Conservation (phyloP, 2,113 vertebrate genomes). For the Psittacula cyanocephala region DNA sequence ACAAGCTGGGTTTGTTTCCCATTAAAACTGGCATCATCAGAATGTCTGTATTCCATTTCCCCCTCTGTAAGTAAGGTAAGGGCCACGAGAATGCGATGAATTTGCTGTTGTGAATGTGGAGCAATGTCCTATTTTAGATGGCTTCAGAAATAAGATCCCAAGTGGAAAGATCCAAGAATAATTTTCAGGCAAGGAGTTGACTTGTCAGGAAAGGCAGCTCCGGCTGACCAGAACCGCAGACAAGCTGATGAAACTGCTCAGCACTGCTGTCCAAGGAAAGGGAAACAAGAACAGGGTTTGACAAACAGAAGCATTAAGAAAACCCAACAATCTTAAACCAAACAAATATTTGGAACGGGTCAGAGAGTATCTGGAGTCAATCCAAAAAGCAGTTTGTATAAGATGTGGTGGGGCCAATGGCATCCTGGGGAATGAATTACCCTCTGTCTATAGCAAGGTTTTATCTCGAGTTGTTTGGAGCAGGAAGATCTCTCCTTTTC, state of each 20-base stretch:
- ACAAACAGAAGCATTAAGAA: background rate
- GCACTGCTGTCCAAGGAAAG: background rate
- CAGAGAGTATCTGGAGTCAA: background rate
- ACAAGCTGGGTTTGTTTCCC: background rate
- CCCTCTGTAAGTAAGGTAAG: background rate
- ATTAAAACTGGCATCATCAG: background rate
- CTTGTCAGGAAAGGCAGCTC: background rate
- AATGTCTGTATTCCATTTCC: background rate
- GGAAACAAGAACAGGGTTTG: background rate
- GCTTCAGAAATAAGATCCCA: background rate
- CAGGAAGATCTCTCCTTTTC: background rate
- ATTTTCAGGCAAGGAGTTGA: background rate
- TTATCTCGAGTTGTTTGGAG: background rate
- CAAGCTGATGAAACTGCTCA: background rate
- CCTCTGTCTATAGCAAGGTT: background rate
- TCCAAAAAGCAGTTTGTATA: background rate
- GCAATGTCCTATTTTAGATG: background rate
- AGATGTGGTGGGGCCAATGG: background rate
- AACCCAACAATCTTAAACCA: background rate
- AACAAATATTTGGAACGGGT: background rate
- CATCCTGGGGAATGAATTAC: background rate
- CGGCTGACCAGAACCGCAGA: background rate
- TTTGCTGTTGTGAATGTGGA: background rate
- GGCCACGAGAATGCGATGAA: background rate
- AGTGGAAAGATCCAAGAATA: slow-evolving; percentile 3